Evolutionary conservation across 2,888 invertebrate genomes (phyloP), one percentile per base, ranked within the genome.

Genomic region (Platycheirus albimanus): DNA sequence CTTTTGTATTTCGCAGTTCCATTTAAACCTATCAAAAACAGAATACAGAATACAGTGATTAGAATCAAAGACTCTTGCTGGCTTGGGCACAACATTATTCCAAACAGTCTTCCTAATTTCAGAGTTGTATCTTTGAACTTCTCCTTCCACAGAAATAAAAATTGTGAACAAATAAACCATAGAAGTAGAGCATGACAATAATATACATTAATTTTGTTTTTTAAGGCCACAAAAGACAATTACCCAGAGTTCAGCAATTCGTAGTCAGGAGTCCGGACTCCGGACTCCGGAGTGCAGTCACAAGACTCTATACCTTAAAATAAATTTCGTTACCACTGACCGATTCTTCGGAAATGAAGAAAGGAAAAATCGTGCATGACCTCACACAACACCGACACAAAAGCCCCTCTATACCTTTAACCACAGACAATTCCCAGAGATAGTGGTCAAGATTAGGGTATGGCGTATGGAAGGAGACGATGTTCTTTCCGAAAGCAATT

Each of bases 121-220:
- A n/a, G n/a, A n/a, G n/a, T n/a, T n/a, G n/a, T n/a, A n/a, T n/a
- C n/a, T n/a, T n/a, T n/a, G n/a, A 24, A 24, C 24, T 24, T 24
- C 24, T 6, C 24, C 24, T 24, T 24, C 24, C 3, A 24, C 24
- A 24, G 24, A 47, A 47, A 30, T 33, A 36, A 20, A 20, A 54
- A 41, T 41, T 38, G 24, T 24, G n/a, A 36, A 54, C n/a, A 8
- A 36, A 36, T 6, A 56, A 36, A 43, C 17, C 4, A 8, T 43
- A 43, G 67, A 81, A 81, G 61, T 77, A 81, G 81, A 77, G 77
- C 81, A 63, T 81, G 66, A 67, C 52, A 72, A 47, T 64, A 61
- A 52, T 69, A 10, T 33, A 24, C 24, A 3, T 36, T 10, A 11
- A 11, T 36, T 36, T 51, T 19, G n/a, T 49, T 24, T 49, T 66